phyloP scores from a whole-genome alignment of 2,888 invertebrate genomes.

The Drosophila mercatorum region DNA sequence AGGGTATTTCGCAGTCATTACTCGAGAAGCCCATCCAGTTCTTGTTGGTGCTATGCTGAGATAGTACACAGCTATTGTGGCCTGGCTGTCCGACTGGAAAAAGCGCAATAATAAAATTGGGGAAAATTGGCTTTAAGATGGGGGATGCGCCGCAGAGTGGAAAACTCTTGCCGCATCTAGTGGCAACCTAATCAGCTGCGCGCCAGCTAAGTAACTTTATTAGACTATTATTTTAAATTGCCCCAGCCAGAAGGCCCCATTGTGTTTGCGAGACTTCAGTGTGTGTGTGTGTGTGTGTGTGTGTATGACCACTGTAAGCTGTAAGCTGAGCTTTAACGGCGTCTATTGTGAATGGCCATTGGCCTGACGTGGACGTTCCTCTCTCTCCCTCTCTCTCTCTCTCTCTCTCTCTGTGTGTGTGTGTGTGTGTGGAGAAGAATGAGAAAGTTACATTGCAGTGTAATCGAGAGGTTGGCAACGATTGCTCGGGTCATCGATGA shows the following conservation, averaged over 20 bases:
- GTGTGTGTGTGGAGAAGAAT: constrained; percentile 17
- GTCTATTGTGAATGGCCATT: constrained; percentile 37
- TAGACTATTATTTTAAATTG: constrained; percentile 76
- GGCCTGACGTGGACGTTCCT: constrained; percentile 10
- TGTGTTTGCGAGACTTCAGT: constrained; percentile 26
- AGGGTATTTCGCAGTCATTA: constrained; percentile 26
- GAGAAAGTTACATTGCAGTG: constrained; percentile 45
- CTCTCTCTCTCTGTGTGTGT: no score
- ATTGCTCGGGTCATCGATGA: constrained; percentile 43
- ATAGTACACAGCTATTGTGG: constrained; percentile 46
- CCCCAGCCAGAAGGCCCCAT: constrained; percentile 49
- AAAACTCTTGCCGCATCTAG: constrained; percentile 40
- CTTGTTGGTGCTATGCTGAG: constrained; percentile 32
- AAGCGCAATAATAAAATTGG: constrained; percentile 75
- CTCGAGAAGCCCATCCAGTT: not conserved
- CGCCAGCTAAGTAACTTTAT: constrained; percentile 76
- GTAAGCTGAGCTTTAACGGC: constrained; percentile 47
- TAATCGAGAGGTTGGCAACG: constrained; percentile 45
- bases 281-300: not conserved
- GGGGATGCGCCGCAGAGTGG: constrained; percentile 40
- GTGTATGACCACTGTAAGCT: constrained; percentile 28
- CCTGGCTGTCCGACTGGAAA: constrained; percentile 52
- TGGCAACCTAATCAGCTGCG: constrained; percentile 68
- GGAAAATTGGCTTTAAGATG: constrained; percentile 73
- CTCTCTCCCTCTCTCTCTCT: no score